A percentile compares a stretch with the other conserved stretches of the same genome.
These are phyloP conservation scores for Mungos mungo DNA, from an alignment of 2,113 vertebrate genomes.

Conservation along the genomic window DNA sequence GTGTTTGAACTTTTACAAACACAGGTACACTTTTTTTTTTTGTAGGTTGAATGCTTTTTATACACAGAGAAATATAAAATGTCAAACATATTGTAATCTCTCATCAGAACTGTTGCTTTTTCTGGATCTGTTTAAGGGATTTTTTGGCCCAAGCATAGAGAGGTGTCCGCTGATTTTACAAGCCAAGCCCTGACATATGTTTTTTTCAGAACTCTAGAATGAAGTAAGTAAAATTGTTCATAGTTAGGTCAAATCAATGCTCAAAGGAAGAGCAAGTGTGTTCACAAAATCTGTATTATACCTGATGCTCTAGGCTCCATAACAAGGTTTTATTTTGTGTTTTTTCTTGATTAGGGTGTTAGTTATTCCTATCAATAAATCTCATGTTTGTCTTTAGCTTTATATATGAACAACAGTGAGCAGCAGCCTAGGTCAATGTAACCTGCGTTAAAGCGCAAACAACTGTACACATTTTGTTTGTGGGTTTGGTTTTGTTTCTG, in stretches of 20 bases:
- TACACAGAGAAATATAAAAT: slow-evolving; percentile 72
- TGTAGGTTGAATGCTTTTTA: slow-evolving; percentile 68
- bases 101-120: slow-evolving; percentile 77
- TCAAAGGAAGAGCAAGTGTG: slow-evolving; percentile 26
- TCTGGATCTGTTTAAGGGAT: slow-evolving; percentile 81
- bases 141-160: slow-evolving; percentile 79
- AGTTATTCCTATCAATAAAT: slow-evolving; percentile 31
- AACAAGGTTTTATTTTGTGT: not conserved
- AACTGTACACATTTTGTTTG: not conserved
- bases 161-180: slow-evolving; percentile 83
- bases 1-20: slow-evolving; percentile 33
- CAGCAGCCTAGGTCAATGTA: not conserved
- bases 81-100: slow-evolving; percentile 83
- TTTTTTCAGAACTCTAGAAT: slow-evolving; percentile 63
- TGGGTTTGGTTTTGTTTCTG: not conserved
- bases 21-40: slow-evolving; percentile 14
- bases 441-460: not conserved
- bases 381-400: not conserved
- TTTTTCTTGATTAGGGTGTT: slow-evolving; percentile 48
- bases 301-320: not conserved
- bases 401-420: slow-evolving; percentile 45
- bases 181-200: slow-evolving; percentile 70
- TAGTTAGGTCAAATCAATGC: slow-evolving; percentile 67
- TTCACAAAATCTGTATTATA: not conserved
- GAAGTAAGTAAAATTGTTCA: slow-evolving; percentile 62